phyloP scores from a whole-genome alignment of 1,140 invertebrate genomes.

The Pseudomyrmex cubaensis region DNA sequence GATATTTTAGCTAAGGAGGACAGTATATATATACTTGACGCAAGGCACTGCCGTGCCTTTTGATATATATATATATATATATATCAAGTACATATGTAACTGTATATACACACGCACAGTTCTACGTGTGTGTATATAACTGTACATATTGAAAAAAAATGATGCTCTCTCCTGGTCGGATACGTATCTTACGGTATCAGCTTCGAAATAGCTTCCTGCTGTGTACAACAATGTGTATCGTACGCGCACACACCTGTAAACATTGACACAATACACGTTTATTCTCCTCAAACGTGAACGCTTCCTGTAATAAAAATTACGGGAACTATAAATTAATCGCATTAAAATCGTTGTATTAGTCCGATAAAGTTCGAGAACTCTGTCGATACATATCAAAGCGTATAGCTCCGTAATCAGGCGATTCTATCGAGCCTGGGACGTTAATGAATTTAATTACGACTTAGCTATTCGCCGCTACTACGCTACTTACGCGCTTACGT shows the following conservation, averaged over 20 bases:
- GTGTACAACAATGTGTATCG: background rate
- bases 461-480: slow-evolving; percentile 30
- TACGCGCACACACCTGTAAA: background rate
- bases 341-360: background rate
- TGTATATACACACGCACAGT: no score
- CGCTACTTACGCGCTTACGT: background rate
- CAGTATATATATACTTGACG: no score
- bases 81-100: no score
- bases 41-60: no score
- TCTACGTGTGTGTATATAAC: no score
- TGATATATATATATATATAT: no score
- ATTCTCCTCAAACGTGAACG: background rate
- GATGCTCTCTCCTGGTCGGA: background rate
- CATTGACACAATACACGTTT: background rate
- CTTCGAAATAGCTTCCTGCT: background rate
- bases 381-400: slow-evolving; percentile 11
- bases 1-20: no score
- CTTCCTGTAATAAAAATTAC: background rate
- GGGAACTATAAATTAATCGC: slow-evolving; percentile 22
- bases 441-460: slow-evolving; percentile 53
- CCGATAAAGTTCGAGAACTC: background rate
- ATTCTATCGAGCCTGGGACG: background rate
- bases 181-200: slow-evolving; percentile 23
- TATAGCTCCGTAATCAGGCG: slow-evolving; percentile 6
- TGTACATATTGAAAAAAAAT: background rate